These are phyloP conservation scores for Poecilia wingei DNA, from an alignment of 2,797 vertebrate species.

Conservation along the genomic window DNA sequence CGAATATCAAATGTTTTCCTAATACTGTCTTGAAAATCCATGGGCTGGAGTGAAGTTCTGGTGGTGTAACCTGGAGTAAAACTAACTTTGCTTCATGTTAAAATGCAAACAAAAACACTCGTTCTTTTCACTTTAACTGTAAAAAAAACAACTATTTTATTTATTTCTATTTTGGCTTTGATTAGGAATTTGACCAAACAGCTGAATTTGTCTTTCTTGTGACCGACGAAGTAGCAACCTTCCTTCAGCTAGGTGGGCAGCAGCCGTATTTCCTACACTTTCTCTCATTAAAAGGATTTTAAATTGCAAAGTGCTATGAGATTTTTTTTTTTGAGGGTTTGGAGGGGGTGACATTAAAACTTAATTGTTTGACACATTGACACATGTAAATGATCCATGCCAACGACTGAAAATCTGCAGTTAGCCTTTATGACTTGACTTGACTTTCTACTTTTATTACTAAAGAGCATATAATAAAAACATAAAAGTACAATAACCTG, in stretches of 20 bases:
- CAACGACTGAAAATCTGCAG: background rate
- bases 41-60: background rate
- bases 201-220: background rate
- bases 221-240: background rate
- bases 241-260: background rate
- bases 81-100: background rate
- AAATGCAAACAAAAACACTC: background rate
- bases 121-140: background rate
- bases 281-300: background rate
- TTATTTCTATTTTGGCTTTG: background rate
- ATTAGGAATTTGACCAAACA: background rate
- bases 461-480: background rate
- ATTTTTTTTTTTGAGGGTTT: background rate
- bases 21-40: background rate
- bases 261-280: background rate
- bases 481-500: background rate
- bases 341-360: background rate
- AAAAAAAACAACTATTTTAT: background rate
- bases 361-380: background rate
- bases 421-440: background rate
- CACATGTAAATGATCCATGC: background rate
- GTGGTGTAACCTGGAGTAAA: background rate
- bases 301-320: background rate
- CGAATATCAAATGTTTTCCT: background rate
- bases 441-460: background rate